Conservation (phyloP, 2,113 vertebrate species). For the Gadus chalcogrammus region DNA sequence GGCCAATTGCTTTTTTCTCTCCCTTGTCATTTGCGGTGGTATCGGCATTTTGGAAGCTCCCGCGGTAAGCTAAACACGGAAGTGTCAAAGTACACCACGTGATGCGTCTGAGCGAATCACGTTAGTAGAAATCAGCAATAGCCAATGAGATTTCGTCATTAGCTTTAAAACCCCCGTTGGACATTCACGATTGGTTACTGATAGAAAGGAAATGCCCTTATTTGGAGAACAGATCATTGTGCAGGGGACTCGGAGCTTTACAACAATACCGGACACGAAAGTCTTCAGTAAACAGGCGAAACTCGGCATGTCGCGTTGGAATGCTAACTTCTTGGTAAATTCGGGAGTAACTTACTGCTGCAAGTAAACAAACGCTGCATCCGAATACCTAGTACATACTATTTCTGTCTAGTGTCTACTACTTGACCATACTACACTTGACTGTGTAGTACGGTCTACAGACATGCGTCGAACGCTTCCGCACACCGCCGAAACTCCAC, state of each 20-base stretch:
- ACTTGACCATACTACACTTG: too few relatives aligned
- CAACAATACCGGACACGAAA: slow-evolving; percentile 2
- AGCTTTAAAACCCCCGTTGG: neutral
- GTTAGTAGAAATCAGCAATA: neutral
- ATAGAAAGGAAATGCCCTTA: neutral
- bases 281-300: neutral
- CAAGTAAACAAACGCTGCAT: neutral
- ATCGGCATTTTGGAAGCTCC: neutral
- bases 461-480: too few relatives aligned
- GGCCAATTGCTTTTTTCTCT: neutral
- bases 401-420: too few relatives aligned
- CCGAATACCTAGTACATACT: too few relatives aligned
- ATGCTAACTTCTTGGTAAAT: slow-evolving; percentile 9
- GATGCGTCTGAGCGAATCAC: slow-evolving; percentile 5
- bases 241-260: neutral
- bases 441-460: too few relatives aligned
- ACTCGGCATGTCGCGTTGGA: neutral
- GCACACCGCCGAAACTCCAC: too few relatives aligned
- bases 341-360: neutral
- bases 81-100: neutral
- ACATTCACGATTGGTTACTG: slow-evolving; percentile 3
- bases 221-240: neutral
- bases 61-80: neutral
- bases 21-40: neutral
- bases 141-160: neutral